Conservation (phyloP, 1,140 invertebrate genomes). For the Cherax destructor region DNA sequence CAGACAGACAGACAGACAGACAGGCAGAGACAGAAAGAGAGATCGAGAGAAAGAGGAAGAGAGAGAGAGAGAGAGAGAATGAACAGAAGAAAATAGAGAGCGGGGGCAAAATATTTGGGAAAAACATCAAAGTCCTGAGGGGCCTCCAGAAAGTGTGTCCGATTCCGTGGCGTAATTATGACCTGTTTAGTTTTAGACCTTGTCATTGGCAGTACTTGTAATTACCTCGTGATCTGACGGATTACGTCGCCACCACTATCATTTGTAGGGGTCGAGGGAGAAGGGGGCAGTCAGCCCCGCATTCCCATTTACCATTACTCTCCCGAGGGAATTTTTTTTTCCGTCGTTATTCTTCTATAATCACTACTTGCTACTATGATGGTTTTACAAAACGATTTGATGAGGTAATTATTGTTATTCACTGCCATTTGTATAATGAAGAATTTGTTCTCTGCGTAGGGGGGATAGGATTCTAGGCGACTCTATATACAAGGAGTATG, state of each 20-base stretch:
- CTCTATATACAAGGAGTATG: too few species aligned
- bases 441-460: background rate
- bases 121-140: constrained; percentile 2
- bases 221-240: constrained; percentile 51
- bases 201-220: constrained; percentile 60
- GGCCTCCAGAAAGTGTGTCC: constrained; percentile 10
- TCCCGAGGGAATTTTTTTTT: background rate
- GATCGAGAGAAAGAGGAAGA: too few species aligned
- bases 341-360: constrained; percentile 2
- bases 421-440: constrained; percentile 36
- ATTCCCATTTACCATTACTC: constrained; percentile 39
- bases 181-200: constrained; percentile 62
- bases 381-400: constrained; percentile 14
- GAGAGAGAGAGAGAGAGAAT: too few species aligned
- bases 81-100: too few species aligned
- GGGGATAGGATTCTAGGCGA: too few species aligned
- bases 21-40: too few species aligned
- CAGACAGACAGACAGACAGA: too few species aligned
- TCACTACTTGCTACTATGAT: constrained; percentile 5
- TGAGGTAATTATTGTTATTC: constrained; percentile 42
- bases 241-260: constrained; percentile 46
- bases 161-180: constrained; percentile 53
- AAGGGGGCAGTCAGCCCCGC: background rate
- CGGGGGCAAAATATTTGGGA: constrained; percentile 16
- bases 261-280: constrained; percentile 25